Percentiles rank a stretch among this genome's conserved stretches.
These are phyloP conservation scores for Sitophilus oryzae DNA, from an alignment of 1,140 invertebrate genomes.

Conservation along the genomic window DNA sequence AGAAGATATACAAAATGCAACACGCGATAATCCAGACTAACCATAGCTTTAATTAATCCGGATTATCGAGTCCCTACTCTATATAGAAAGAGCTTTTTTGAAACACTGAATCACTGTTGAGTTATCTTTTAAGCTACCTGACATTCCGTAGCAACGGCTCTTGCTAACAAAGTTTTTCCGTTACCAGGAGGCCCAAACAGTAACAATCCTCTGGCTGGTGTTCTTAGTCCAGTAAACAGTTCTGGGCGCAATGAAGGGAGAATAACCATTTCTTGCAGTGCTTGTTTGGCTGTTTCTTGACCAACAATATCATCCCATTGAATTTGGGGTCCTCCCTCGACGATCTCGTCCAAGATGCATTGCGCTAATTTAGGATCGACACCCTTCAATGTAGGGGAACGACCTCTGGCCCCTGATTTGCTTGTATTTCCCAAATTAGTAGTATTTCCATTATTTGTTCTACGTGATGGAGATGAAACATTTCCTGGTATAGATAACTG, in stretches of 20 bases:
- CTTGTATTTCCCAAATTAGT: constrained; percentile 19
- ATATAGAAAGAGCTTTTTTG: no score
- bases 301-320: constrained; percentile 93
- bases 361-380: constrained; percentile 88
- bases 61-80: no score
- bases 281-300: constrained; percentile 87
- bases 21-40: no score
- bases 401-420: constrained; percentile 18
- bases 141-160: constrained; percentile 87
- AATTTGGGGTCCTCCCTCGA: constrained; percentile 68
- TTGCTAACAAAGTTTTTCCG: constrained; percentile 85
- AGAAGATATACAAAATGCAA: no score
- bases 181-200: constrained; percentile 91
- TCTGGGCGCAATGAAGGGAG: constrained; percentile 91
- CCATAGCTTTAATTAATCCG: no score
- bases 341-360: constrained; percentile 68
- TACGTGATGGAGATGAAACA: constrained; percentile 53
- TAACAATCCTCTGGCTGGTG: constrained; percentile 85
- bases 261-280: constrained; percentile 95
- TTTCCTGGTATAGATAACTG: constrained; percentile 65
- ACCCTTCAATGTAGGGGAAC: constrained; percentile 56
- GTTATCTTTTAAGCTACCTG: constrained; percentile 40
- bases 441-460: constrained; percentile 15
- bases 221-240: constrained; percentile 85
- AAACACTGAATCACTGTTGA: no score